These are phyloP conservation scores for Solenopsis fugax DNA, from an alignment of 1,140 invertebrate genomes.

Conservation along the genomic window DNA sequence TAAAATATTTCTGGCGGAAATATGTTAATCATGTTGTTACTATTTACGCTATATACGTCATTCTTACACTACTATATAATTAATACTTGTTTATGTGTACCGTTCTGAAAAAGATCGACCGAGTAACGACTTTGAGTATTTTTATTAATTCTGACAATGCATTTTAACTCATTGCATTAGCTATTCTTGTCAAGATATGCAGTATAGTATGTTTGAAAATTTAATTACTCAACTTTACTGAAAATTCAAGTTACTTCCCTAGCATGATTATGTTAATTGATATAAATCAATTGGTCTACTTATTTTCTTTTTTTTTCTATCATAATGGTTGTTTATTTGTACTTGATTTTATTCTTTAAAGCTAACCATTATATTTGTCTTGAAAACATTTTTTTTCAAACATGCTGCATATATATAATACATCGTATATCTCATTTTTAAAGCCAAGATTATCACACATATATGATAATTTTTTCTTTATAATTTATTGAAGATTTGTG, in stretches of 20 bases:
- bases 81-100: constrained; percentile 19
- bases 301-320: neutral
- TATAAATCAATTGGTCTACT: neutral
- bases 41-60: constrained; percentile 20
- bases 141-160: constrained; percentile 18
- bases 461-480: neutral
- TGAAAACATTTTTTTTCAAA: constrained; percentile 13
- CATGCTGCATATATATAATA: constrained; percentile 3
- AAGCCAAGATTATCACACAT: neutral
- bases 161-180: constrained; percentile 14
- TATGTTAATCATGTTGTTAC: constrained; percentile 39
- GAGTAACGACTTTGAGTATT: neutral
- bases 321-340: neutral
- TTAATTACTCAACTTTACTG: neutral
- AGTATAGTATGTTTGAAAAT: neutral
- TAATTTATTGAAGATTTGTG: constrained; percentile 30
- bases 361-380: neutral
- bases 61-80: constrained; percentile 21
- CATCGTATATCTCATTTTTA: constrained; percentile 26
- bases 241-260: neutral
- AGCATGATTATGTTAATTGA: neutral
- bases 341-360: neutral
- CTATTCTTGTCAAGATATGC: constrained; percentile 6
- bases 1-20: neutral
- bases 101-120: neutral